Base-by-base conservation (phyloP, 1,140 invertebrate species). In the Ganaspis sp. region DNA sequence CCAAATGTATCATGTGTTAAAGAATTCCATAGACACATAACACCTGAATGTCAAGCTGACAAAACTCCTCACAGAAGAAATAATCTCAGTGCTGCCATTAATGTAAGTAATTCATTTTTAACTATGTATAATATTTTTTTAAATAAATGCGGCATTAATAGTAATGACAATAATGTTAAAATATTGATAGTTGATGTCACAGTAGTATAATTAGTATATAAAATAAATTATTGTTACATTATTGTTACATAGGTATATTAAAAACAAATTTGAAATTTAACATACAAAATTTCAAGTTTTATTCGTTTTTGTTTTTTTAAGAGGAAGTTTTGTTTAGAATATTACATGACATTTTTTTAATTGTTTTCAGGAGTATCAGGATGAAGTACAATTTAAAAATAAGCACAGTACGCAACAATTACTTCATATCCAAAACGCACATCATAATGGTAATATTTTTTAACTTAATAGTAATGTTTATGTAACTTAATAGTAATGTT, bases 371-470 rank as follows among this genome's bases (percentile, higher is more conserved):
- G 6, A 34, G 29, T 4, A 12, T 4, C 21, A 4, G 58, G n/a
- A 29, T 21, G 12, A 34, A 64, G 23, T 26, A 64, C 9, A 29
- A n/a, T n/a, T n/a, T n/a, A n/a, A n/a, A n/a, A n/a, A n/a, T n/a
- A 21, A 64, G 11, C 58, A 64, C 6, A 64, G 58, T 34, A 26
- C 23, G 23, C 29, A 64, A 64, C 58, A 64, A n/a, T 34, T 64
- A n/a, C 26, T 64, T 29, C 58, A 64, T 29, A 64, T 29, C 5
- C 9, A 64, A 8, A 29, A 15, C 8, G 23, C 58, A 15, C 29
- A 26, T n/a, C 58, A 64, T 64, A 64, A 12, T n/a, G 58, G 58
- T 64, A 26, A 64, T 26, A 6, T 29, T 29, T 29, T 29, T 34
- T 3, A 4, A 17, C 15, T 8, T 17, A n/a, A 19, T 49, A 1